Conservation (phyloP, 2,797 vertebrate species). For the Leontopithecus rosalia region DNA sequence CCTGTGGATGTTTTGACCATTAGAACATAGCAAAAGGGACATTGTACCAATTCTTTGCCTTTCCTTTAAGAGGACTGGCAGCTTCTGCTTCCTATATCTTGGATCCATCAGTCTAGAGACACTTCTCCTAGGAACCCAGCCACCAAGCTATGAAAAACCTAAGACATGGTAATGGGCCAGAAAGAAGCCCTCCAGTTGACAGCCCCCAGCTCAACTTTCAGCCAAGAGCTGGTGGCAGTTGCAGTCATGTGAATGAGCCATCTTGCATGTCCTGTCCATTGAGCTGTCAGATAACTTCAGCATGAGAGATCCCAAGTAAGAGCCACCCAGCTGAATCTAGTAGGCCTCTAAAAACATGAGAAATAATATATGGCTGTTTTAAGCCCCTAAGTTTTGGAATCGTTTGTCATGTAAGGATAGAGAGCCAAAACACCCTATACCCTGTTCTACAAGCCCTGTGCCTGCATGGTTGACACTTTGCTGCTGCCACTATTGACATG, state of each 20-base stretch:
- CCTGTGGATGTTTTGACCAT: neutral
- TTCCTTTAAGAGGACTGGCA: neutral
- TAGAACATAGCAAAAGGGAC: neutral
- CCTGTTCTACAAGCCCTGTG: neutral
- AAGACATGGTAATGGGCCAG: neutral
- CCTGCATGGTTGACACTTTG: neutral
- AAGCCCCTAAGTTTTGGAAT: neutral
- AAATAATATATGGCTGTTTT: neutral
- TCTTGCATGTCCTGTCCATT: neutral
- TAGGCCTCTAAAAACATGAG: neutral
- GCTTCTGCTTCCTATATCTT: neutral
- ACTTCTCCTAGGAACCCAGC: neutral
- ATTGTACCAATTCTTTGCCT: neutral
- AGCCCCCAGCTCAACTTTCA: neutral
- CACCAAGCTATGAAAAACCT: neutral
- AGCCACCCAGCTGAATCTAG: neutral
- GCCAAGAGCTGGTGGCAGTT: neutral
- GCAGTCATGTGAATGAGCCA: neutral
- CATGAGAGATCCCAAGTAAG: neutral
- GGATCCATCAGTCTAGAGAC: neutral
- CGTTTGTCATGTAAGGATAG: neutral
- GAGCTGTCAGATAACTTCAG: neutral
- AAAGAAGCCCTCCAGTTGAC: neutral
- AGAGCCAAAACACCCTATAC: neutral
- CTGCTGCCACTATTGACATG: neutral